Evolutionary conservation across 1,140 invertebrate species (phyloP).

Genomic region (Hyposmocoma kahamanoa): DNA sequence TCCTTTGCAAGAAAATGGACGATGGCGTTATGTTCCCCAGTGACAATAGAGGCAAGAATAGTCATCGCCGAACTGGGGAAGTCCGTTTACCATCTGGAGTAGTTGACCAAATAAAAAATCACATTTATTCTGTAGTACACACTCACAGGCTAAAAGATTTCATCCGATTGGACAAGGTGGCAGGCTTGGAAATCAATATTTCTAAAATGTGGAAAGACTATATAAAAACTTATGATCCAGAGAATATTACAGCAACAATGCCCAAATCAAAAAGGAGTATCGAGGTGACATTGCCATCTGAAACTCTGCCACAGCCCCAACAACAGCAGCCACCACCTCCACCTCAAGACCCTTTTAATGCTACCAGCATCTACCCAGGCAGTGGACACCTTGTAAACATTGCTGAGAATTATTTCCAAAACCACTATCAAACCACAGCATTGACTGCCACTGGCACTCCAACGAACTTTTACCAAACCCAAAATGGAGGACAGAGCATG

Average conservation of each 20-base stretch:
- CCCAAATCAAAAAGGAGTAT: constrained; percentile 59
- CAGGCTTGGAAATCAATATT: constrained; percentile 75
- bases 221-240: constrained; percentile 72
- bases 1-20: constrained; percentile 75
- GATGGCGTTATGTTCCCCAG: constrained; percentile 75
- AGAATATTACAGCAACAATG: constrained; percentile 62
- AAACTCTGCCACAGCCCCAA: constrained; percentile 24
- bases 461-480: constrained; percentile 59
- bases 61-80: constrained; percentile 68
- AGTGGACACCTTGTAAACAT: constrained; percentile 68
- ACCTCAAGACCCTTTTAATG: constrained; percentile 43
- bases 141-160: constrained; percentile 71
- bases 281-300: constrained; percentile 33
- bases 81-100: constrained; percentile 67
- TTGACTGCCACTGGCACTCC: constrained; percentile 37
- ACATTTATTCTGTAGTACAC: constrained; percentile 73
- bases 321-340: constrained; percentile 29
- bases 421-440: constrained; percentile 54
- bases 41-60: constrained; percentile 72
- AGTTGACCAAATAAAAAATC: constrained; percentile 74
- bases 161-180: constrained; percentile 69
- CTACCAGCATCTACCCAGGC: constrained; percentile 58
- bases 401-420: constrained; percentile 69
- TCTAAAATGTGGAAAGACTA: constrained; percentile 76
- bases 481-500: constrained; percentile 55